These are phyloP conservation scores for Malacoraja senta DNA, from an alignment of 2,797 vertebrate species.

Conservation along the genomic window DNA sequence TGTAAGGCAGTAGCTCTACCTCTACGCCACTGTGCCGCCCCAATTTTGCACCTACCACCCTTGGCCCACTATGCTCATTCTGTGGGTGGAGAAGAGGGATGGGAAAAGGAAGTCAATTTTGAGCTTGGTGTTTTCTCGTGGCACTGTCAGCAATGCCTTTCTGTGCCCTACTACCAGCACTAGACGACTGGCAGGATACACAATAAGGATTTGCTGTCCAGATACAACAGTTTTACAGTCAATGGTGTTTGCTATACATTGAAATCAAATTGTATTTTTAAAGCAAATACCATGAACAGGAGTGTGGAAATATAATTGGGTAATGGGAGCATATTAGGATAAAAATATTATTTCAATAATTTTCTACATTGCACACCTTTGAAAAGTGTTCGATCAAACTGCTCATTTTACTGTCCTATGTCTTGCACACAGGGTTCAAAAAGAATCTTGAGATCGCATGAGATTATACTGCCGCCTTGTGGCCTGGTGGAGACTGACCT, in stretches of 20 bases:
- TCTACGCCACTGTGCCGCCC: too few species aligned
- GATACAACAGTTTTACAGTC: background rate
- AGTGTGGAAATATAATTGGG: background rate
- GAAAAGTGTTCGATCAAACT: background rate
- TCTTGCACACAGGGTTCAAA: constrained; percentile 76
- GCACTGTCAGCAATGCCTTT: background rate
- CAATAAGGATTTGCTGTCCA: background rate
- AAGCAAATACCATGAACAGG: background rate
- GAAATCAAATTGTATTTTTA: background rate
- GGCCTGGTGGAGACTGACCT: constrained; percentile 89
- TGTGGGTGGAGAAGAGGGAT: background rate
- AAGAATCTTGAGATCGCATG: constrained; percentile 83
- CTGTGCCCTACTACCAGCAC: too few species aligned
- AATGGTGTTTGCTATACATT: constrained; percentile 21
- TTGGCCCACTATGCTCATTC: background rate
- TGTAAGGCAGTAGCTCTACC: too few species aligned
- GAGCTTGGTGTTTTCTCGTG: background rate
- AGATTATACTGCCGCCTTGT: constrained; percentile 90
- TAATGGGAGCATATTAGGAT: background rate
- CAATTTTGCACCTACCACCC: too few species aligned
- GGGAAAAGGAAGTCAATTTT: background rate
- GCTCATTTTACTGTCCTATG: constrained; percentile 33
- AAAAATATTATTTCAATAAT: background rate
- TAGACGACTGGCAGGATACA: background rate
- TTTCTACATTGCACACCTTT: background rate